Percentiles rank a stretch among this genome's conserved stretches.
These are phyloP conservation scores for Melanerpes formicivorus DNA, from an alignment of 2,113 vertebrate genomes.

Conservation along the genomic window DNA sequence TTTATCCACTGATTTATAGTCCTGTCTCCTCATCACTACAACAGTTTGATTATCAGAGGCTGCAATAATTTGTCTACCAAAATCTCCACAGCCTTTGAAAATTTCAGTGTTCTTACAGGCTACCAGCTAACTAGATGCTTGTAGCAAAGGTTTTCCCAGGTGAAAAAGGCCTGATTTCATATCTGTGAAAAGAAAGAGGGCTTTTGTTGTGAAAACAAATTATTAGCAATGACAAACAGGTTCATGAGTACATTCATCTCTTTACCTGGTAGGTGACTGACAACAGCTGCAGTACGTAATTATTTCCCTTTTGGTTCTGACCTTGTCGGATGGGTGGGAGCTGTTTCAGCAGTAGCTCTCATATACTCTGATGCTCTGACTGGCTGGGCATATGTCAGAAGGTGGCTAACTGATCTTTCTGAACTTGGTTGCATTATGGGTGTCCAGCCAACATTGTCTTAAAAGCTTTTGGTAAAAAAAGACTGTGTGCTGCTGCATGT, in stretches of 20 bases:
- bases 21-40: background rate
- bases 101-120: background rate
- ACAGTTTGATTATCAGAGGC: background rate
- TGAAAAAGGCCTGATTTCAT: background rate
- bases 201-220: background rate
- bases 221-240: background rate
- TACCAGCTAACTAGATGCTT: background rate
- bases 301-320: background rate
- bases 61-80: background rate
- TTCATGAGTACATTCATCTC: background rate
- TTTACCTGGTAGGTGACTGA: background rate
- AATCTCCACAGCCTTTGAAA: background rate
- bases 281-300: background rate
- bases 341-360: background rate
- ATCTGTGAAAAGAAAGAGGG: background rate
- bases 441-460: background rate
- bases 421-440: background rate
- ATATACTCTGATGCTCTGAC: background rate
- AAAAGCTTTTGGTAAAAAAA: background rate
- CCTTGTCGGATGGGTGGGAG: background rate
- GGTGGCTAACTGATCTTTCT: background rate
- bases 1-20: background rate
- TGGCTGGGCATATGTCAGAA: background rate
- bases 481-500: background rate
- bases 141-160: background rate